Percentiles rank a stretch among this genome's conserved stretches.
These are phyloP conservation scores for Nemoura dubitans DNA, from an alignment of 2,888 invertebrate genomes.

Conservation along the genomic window DNA sequence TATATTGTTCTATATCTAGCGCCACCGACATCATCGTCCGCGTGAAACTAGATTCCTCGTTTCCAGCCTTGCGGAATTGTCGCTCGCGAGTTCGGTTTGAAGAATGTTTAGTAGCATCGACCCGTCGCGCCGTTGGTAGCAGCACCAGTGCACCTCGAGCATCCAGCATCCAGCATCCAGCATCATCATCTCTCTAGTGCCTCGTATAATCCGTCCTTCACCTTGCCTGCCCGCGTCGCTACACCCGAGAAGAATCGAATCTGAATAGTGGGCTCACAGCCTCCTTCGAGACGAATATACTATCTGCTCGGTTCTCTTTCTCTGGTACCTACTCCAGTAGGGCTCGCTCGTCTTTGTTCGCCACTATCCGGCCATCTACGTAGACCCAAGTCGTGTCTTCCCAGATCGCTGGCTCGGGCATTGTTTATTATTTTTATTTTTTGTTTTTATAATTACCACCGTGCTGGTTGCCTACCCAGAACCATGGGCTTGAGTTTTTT, in stretches of 20 bases:
- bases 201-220: slow-evolving; percentile 7
- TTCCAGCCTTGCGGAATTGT: too few species aligned
- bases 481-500: neutral
- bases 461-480: neutral
- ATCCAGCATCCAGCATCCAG: neutral
- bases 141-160: neutral
- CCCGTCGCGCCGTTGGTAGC: neutral
- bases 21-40: neutral
- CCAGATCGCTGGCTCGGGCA: neutral
- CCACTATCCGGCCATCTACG: neutral
- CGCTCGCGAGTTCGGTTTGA: neutral
- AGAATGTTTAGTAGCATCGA: neutral
- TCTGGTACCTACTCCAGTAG: neutral
- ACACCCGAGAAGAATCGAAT: neutral
- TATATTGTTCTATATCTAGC: neutral
- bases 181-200: neutral
- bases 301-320: neutral
- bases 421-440: neutral
- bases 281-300: neutral
- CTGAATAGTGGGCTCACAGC: neutral
- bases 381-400: neutral
- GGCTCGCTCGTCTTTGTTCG: neutral
- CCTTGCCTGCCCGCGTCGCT: neutral
- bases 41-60: neutral
- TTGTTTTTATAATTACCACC: neutral